Conservation (phyloP, 2,113 vertebrate genomes). For the Heliornis fulica region DNA sequence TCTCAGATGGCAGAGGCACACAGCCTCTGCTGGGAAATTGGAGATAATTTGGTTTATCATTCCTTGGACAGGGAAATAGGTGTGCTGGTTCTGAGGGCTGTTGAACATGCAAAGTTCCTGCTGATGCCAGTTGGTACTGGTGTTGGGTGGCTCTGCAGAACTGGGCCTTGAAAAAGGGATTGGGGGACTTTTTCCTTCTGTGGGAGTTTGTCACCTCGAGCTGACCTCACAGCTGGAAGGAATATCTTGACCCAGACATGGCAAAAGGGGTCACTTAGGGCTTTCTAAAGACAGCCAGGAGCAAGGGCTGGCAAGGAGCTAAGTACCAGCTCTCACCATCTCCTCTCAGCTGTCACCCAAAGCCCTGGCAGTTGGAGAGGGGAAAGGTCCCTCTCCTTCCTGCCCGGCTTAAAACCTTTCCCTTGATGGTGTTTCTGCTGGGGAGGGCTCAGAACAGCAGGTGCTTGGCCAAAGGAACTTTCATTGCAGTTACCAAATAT, state of each 20-base stretch:
- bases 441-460: background rate
- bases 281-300: background rate
- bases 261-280: background rate
- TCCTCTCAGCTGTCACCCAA: fast-evolving
- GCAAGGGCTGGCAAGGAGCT: background rate
- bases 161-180: background rate
- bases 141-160: background rate
- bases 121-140: background rate
- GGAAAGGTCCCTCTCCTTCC: background rate
- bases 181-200: background rate
- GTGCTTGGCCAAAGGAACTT: background rate
- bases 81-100: background rate
- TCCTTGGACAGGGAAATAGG: background rate
- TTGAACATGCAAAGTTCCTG: background rate
- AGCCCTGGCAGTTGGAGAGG: background rate
- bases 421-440: background rate
- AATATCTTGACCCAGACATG: background rate
- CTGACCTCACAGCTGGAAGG: background rate
- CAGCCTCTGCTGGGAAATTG: background rate
- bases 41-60: background rate
- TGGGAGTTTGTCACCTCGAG: background rate
- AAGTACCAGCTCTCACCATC: background rate
- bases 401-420: background rate
- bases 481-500: background rate
- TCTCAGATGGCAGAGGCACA: background rate